A percentile compares a stretch with the other conserved stretches of the same genome.
Conservation (phyloP, 2,113 vertebrate genomes). For the Albula goreensis region DNA sequence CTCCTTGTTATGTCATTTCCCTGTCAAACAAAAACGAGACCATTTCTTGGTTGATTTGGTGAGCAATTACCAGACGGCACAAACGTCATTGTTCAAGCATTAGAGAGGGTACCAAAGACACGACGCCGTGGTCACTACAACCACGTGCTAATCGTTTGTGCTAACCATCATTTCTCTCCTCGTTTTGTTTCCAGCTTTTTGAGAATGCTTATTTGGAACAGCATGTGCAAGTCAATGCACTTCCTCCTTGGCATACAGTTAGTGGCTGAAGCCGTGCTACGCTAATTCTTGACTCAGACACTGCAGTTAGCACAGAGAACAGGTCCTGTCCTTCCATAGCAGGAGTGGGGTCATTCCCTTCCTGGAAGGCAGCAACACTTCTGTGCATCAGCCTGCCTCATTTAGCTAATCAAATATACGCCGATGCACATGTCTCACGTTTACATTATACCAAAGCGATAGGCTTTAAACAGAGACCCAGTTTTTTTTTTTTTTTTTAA, state of each 20-base stretch:
- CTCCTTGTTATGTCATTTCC: too few species aligned
- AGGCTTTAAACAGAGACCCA: too few species aligned
- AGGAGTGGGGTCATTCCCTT: background rate
- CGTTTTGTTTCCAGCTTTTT: background rate
- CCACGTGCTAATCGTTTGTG: background rate
- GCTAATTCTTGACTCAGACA: too few species aligned
- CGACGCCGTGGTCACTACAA: background rate
- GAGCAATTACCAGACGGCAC: background rate
- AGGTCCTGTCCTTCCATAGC: background rate
- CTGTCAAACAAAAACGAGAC: too few species aligned
- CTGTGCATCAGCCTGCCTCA: background rate
- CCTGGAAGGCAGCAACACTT: background rate
- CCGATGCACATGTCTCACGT: too few species aligned
- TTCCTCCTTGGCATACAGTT: background rate
- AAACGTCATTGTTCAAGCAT: background rate
- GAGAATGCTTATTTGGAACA: background rate
- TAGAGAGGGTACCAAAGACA: background rate
- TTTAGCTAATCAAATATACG: too few species aligned
- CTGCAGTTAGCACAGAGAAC: background rate
- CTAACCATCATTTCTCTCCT: background rate
- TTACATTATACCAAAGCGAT: too few species aligned
- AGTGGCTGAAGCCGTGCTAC: too few species aligned
- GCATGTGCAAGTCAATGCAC: background rate
- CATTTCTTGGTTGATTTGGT: background rate
- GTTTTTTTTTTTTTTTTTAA: too few species aligned